Percentiles rank a stretch among this genome's conserved stretches.
Evolutionary conservation across 2,888 invertebrate genomes (phyloP).

Genomic region (Macrosoma leucophasiata): DNA sequence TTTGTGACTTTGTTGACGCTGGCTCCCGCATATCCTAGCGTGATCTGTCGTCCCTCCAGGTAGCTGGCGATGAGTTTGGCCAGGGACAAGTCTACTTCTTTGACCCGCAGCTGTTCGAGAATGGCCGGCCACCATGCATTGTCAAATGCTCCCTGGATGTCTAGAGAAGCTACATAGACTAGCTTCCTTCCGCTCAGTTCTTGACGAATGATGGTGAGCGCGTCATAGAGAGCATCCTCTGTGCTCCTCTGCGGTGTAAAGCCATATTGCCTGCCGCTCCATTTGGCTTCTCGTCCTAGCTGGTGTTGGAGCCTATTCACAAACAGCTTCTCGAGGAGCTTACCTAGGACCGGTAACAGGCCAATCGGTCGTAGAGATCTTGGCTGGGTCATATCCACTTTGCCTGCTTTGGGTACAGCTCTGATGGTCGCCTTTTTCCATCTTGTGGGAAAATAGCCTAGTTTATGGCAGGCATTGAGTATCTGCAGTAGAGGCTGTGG

Average conservation of each 20-base stretch:
- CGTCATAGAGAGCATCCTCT: no score
- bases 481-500: conserved; percentile 17
- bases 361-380: conserved; percentile 5
- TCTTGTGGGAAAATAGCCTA: conserved; percentile 7
- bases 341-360: conserved; percentile 8
- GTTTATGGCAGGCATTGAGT: conserved; percentile 15
- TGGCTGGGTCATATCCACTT: no score
- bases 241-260: no score
- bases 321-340: conserved; percentile 10
- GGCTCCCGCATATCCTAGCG: conserved; percentile 6
- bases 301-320: conserved; percentile 3
- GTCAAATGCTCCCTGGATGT: no score
- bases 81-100: neutral
- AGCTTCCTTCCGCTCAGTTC: neutral
- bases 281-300: conserved; percentile 1
- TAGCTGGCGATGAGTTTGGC: conserved; percentile 4
- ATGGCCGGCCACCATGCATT: no score
- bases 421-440: conserved; percentile 5
- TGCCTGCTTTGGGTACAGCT: conserved; percentile 3
- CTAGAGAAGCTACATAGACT: conserved; percentile 6
- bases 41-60: conserved; percentile 4
- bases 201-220: neutral
- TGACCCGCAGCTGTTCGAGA: no score
- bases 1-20: conserved; percentile 2
- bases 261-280: conserved; percentile 12